Evolutionary conservation across 2,888 invertebrate genomes (phyloP), one percentile per base, ranked within the genome.

Genomic region (Sclerodermus sp.): DNA sequence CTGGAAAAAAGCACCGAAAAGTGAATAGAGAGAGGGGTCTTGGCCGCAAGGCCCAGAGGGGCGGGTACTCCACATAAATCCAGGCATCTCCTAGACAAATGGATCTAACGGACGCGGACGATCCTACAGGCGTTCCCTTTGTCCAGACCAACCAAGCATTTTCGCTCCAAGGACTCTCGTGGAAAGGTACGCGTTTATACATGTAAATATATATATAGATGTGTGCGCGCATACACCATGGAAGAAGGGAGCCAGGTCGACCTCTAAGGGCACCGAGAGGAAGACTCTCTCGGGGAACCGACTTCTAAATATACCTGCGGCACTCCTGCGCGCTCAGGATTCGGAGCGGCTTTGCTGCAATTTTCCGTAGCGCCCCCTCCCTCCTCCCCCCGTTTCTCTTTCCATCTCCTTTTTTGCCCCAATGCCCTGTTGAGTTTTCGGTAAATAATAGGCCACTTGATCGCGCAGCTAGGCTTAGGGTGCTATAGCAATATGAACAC

Each of bases 11-110:
- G 57, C 3, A 12, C 14, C 34, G 34, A 34, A 14, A 34, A 34
- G 23, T 23, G 23, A 23, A 23, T 38, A 16, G 38, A 5, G n/a
- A n/a, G n/a, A 13, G 37, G 37, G 10, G n/a, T 14, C 4, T 38
- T 14, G 4, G 10, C 38, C 34, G 39, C 10, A 16, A 15, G 17
- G 39, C 10, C 10, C 10, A 4, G 29, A 23, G 29, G n/a, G 41
- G 41, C 41, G 29, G 29, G 18, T 14, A 42, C 51, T 34, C 54
- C 38, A 49, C 57, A 61, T 61, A 62, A 62, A 62, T 62, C 59
- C 55, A 45, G 50, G 47, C 52, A 57, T 8, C 3, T 67, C 61
- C 57, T 66, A 62, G 68, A 68, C 62, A 67, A 67, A 71, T 68
- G 66, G 68, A 53, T 55, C 62, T 65, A 71, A 71, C 71, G 64